phyloP scores from a whole-genome alignment of 2,888 invertebrate species.

The Drosophila differens region DNA sequence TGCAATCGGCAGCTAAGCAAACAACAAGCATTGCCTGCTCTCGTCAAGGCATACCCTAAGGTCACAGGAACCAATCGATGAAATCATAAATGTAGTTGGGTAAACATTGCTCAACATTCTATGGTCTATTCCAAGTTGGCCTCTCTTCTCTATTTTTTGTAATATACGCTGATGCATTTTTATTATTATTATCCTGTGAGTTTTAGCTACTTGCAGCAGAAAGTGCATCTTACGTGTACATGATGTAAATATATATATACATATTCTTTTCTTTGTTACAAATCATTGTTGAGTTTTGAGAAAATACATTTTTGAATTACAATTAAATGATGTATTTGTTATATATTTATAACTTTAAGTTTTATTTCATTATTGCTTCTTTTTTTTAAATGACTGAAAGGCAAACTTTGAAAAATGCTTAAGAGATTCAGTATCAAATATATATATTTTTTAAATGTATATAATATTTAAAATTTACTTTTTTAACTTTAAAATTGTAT shows the following conservation, averaged over 20 bases:
- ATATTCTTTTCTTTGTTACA: not conserved
- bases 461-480: too few species aligned
- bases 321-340: too few species aligned
- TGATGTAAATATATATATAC: too few species aligned
- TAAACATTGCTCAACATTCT: conserved; percentile 8
- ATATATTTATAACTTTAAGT: too few species aligned
- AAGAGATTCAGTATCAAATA: too few species aligned
- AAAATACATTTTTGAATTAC: not conserved
- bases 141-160: not conserved
- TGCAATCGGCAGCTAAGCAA: conserved; percentile 67
- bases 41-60: conserved; percentile 54
- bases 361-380: too few species aligned
- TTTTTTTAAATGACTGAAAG: too few species aligned
- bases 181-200: not conserved
- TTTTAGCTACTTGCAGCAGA: not conserved
- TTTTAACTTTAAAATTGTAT: too few species aligned
- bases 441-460: too few species aligned
- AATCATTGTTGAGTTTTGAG: not conserved
- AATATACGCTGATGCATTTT: not conserved
- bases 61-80: conserved; percentile 32
- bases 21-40: conserved; percentile 53
- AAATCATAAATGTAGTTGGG: conserved; percentile 31
- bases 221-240: not conserved
- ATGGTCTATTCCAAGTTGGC: not conserved
- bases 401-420: too few species aligned